phyloP scores from a whole-genome alignment of 2,113 vertebrate species.

The Ochotona princeps region DNA sequence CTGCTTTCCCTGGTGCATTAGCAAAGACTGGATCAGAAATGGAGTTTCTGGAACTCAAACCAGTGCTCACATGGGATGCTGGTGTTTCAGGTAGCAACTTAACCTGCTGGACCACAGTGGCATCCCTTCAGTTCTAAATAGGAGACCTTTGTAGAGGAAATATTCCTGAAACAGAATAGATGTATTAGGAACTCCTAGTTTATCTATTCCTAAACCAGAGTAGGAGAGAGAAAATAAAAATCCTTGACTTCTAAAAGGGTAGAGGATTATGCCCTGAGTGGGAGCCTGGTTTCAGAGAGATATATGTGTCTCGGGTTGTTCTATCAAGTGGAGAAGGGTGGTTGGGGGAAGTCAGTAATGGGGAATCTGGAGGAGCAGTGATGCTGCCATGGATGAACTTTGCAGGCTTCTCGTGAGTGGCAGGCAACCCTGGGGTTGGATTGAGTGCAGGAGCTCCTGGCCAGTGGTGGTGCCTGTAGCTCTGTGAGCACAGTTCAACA shows the following conservation, averaged over 20 bases:
- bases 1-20: too few relatives aligned
- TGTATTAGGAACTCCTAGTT: not conserved
- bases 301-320: not conserved
- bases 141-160: slow-evolving; percentile 10
- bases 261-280: not conserved
- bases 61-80: too few relatives aligned
- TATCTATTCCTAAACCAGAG: not conserved
- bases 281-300: not conserved
- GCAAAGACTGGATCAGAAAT: too few relatives aligned
- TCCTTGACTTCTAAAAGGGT: not conserved
- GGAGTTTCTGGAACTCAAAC: too few relatives aligned
- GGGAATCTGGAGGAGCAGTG: not conserved
- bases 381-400: not conserved
- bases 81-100: too few relatives aligned
- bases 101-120: too few relatives aligned
- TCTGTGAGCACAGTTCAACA: not conserved
- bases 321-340: not conserved
- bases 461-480: not conserved
- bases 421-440: not conserved
- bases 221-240: not conserved
- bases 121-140: not conserved
- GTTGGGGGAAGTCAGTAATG: not conserved
- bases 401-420: not conserved
- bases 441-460: not conserved
- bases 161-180: slow-evolving; percentile 33